phyloP scores from a whole-genome alignment of 2,888 invertebrate species.

The Acrobasis repandana region DNA sequence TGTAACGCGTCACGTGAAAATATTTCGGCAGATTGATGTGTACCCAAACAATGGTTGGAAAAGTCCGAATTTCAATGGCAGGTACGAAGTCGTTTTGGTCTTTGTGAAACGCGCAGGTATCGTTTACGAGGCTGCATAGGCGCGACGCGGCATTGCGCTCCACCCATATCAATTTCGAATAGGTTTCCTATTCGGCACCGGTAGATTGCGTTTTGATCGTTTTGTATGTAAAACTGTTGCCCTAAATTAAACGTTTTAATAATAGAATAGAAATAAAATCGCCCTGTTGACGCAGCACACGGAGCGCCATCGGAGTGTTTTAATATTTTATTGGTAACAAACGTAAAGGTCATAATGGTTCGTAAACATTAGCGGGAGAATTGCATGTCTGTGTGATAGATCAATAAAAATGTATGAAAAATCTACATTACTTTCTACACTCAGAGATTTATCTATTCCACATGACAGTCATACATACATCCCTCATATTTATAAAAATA shows the following conservation, averaged over 20 bases:
- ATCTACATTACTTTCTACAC: too few species aligned
- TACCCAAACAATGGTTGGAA: conserved; percentile 46
- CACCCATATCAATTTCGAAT: conserved; percentile 83
- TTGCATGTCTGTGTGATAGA: neutral
- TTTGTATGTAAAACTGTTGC: conserved; percentile 79
- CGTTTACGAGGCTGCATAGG: conserved; percentile 79
- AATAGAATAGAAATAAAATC: conserved; percentile 78
- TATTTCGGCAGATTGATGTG: conserved; percentile 34
- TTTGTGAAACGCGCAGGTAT: conserved; percentile 49
- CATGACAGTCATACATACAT: too few species aligned
- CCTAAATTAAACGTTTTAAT: conserved; percentile 81
- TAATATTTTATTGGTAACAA: conserved; percentile 65
- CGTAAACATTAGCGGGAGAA: conserved; percentile 16
- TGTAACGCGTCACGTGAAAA: conserved; percentile 57
- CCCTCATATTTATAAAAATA: too few species aligned
- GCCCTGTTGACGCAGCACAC: conserved; percentile 61
- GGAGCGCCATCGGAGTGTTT: conserved; percentile 49
- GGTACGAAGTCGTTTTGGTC: conserved; percentile 40
- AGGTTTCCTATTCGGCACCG: conserved; percentile 77
- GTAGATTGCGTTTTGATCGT: conserved; percentile 79
- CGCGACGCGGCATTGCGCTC: conserved; percentile 74
- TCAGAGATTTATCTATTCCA: too few species aligned
- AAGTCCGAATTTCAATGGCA: conserved; percentile 41
- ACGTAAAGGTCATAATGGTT: conserved; percentile 50
- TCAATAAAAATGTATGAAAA: too few species aligned